Percentiles rank a stretch among this genome's conserved stretches.
phyloP scores from a whole-genome alignment of 2,888 invertebrate genomes.

The Odontothrips loti region DNA sequence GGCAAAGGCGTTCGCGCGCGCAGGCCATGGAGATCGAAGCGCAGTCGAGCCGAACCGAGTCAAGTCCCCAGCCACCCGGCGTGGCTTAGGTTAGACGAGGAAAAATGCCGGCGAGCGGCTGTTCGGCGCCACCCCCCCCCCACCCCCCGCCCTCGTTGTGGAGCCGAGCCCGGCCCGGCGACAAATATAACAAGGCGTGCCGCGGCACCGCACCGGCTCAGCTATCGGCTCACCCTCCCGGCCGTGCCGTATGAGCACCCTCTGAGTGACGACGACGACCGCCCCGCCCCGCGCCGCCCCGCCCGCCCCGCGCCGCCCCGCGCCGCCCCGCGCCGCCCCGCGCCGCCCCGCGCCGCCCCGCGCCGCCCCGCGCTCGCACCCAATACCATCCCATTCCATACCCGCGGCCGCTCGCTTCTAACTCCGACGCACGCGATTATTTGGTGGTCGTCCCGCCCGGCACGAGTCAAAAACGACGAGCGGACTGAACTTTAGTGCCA shows the following conservation, averaged over 20 bases:
- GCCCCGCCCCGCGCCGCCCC: neutral
- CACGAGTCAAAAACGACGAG: neutral
- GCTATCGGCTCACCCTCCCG: too few species aligned
- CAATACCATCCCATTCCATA: too few species aligned
- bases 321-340: neutral
- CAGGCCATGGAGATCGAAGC: conserved; percentile 24
- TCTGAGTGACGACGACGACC: neutral
- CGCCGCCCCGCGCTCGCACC: too few species aligned
- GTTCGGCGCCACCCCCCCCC: neutral
- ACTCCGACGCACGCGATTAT: too few species aligned
- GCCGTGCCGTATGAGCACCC: too few species aligned
- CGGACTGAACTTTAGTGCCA: neutral
- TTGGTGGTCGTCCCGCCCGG: too few species aligned
- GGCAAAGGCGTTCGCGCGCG: neutral
- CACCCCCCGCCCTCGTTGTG: neutral
- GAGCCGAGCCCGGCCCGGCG: neutral
- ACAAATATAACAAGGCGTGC: neutral
- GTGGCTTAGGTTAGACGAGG: neutral
- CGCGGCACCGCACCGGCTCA: neutral
- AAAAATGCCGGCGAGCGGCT: neutral
- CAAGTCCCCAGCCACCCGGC: neutral
- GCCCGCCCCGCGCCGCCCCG: too few species aligned
- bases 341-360: neutral
- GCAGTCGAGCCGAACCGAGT: neutral
- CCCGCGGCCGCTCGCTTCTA: too few species aligned